These are phyloP conservation scores for Pteropus alecto DNA, from an alignment of 2,113 vertebrate species.

Conservation along the genomic window DNA sequence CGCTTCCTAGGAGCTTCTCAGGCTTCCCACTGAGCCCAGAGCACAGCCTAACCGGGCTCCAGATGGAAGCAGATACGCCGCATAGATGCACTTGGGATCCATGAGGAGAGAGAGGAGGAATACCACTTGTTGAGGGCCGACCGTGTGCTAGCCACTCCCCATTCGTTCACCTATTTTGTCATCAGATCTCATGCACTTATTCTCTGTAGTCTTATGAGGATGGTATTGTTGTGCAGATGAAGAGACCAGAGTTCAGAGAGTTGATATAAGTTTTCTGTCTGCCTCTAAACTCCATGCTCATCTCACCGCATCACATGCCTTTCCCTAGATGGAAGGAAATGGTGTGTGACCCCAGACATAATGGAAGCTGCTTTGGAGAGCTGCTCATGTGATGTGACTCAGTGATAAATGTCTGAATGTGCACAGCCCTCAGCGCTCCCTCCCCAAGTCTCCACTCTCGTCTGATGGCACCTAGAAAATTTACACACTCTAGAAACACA, in stretches of 20 bases:
- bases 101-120: not conserved
- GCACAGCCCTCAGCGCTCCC: not conserved
- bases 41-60: not conserved
- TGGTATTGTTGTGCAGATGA: not conserved
- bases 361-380: not conserved
- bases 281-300: not conserved
- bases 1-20: not conserved
- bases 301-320: not conserved
- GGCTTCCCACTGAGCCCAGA: not conserved
- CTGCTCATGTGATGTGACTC: not conserved
- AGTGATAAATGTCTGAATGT: not conserved
- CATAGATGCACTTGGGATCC: not conserved
- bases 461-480: not conserved
- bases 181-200: not conserved
- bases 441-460: not conserved
- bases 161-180: not conserved
- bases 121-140: not conserved
- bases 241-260: not conserved
- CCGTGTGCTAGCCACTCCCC: not conserved
- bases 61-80: not conserved
- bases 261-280: not conserved
- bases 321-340: not conserved
- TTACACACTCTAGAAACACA: not conserved
- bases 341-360: not conserved
- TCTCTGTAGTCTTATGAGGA: not conserved